A percentile compares a stretch with the other conserved stretches of the same genome.
These are phyloP conservation scores for Cisticola juncidis DNA, from an alignment of 2,113 vertebrate species.

Conservation along the genomic window DNA sequence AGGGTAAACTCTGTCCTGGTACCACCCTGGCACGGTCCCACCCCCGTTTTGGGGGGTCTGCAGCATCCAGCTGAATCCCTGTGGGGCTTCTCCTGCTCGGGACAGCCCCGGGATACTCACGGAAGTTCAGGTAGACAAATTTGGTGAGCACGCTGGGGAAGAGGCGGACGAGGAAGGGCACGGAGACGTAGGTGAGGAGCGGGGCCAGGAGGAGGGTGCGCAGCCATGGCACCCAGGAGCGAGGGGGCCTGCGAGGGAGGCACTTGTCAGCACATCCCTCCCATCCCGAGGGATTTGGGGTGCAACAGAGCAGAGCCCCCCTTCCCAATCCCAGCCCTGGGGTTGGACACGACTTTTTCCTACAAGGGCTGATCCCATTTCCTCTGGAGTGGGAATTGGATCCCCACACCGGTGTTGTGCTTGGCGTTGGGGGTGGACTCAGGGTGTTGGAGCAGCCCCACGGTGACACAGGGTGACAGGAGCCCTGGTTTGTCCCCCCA, in stretches of 20 bases:
- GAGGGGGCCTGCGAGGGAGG: conserved; percentile 14
- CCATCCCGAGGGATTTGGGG: background rate
- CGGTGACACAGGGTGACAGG: rapidly evolving
- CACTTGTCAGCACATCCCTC: background rate
- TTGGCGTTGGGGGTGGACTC: background rate
- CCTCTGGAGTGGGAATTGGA: rapidly evolving
- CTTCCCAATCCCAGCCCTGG: rapidly evolving
- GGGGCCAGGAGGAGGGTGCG: conserved; percentile 3
- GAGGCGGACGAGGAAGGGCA: conserved; percentile 69
- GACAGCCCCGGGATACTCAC: conserved; percentile 62
- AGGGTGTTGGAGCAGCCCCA: rapidly evolving
- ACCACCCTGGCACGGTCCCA: background rate
- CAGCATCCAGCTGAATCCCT: background rate
- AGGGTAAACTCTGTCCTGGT: rapidly evolving
- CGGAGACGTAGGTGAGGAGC: conserved; percentile 52
- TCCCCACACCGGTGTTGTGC: rapidly evolving
- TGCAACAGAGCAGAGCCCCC: rapidly evolving
- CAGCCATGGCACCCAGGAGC: background rate
- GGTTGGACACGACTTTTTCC: background rate
- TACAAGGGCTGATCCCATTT: rapidly evolving
- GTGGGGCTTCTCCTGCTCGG: rapidly evolving
- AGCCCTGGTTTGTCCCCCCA: rapidly evolving
- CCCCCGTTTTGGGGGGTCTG: background rate
- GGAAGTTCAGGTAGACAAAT: conserved; percentile 70
- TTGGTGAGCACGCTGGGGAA: conserved; percentile 69